phyloP scores from a whole-genome alignment of 2,888 invertebrate species.

The Drosophila pseudotalamancana region DNA sequence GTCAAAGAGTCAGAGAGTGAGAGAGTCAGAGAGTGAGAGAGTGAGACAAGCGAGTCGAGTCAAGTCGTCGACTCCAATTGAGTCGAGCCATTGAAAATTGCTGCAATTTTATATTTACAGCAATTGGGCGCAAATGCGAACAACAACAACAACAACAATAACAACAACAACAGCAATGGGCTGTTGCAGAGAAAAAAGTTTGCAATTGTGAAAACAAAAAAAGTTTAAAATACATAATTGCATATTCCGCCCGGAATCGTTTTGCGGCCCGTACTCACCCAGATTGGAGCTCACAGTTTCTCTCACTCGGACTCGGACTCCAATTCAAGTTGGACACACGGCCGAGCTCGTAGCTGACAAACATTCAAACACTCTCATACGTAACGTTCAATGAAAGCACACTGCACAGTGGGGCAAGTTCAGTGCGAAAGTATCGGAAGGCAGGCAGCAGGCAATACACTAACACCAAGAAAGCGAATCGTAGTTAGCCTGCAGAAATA shows the following conservation, averaged over 20 bases:
- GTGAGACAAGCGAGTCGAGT: constrained; percentile 19
- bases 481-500: no score
- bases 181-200: constrained; percentile 21
- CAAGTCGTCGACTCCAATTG: constrained; percentile 72
- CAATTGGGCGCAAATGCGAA: constrained; percentile 76
- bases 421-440: no score
- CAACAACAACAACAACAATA: constrained; percentile 22
- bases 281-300: constrained; percentile 12
- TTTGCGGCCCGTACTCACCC: constrained; percentile 34
- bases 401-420: constrained; percentile 48
- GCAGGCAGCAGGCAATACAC: no score
- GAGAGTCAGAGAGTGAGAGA: no score
- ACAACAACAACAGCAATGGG: constrained; percentile 28
- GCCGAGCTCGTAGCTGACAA: constrained; percentile 60
- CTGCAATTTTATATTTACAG: constrained; percentile 79
- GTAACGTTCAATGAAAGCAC: constrained; percentile 63
- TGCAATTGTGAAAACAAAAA: constrained; percentile 75
- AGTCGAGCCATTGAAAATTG: constrained; percentile 79
- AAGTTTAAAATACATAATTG: constrained; percentile 80
- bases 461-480: no score
- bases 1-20: constrained; percentile 11
- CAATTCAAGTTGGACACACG: constrained; percentile 52
- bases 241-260: constrained; percentile 67
- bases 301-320: constrained; percentile 28
- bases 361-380: constrained; percentile 76